These are phyloP conservation scores for Acrobasis suavella DNA, from an alignment of 2,888 invertebrate species.

Conservation along the genomic window DNA sequence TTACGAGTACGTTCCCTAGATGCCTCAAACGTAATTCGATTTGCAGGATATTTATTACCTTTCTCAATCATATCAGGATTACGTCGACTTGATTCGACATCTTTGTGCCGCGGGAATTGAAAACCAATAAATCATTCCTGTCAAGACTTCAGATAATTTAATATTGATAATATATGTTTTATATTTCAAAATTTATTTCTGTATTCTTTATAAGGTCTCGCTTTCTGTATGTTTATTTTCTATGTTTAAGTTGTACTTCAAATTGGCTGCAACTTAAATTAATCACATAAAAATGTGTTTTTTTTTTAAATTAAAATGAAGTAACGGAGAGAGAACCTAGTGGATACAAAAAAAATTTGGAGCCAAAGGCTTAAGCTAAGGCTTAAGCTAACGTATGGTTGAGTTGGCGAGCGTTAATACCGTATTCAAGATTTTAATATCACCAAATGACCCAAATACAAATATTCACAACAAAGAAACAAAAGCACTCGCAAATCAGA, in stretches of 20 bases:
- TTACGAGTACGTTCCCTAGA: slow-evolving; percentile 1
- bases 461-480: not conserved
- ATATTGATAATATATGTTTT: too few relatives aligned
- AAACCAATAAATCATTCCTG: slow-evolving; percentile 8
- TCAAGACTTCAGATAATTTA: not conserved
- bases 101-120: slow-evolving; percentile 3
- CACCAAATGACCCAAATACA: not conserved
- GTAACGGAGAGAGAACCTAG: too few relatives aligned
- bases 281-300: too few relatives aligned
- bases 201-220: too few relatives aligned
- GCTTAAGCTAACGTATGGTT: too few relatives aligned
- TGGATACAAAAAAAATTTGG: too few relatives aligned
- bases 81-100: not conserved
- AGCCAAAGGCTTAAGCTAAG: too few relatives aligned
- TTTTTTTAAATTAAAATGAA: too few relatives aligned
- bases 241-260: not conserved
- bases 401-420: not conserved
- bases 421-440: not conserved
- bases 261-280: too few relatives aligned
- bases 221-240: not conserved
- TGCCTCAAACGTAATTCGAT: not conserved
- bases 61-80: slow-evolving; percentile 10
- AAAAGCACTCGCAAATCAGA: not conserved
- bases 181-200: too few relatives aligned
- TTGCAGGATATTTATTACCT: slow-evolving; percentile 2